Percentiles rank a stretch among this genome's conserved stretches.
These are phyloP conservation scores for Cydia amplana DNA, from an alignment of 1,140 invertebrate species.

Conservation along the genomic window DNA sequence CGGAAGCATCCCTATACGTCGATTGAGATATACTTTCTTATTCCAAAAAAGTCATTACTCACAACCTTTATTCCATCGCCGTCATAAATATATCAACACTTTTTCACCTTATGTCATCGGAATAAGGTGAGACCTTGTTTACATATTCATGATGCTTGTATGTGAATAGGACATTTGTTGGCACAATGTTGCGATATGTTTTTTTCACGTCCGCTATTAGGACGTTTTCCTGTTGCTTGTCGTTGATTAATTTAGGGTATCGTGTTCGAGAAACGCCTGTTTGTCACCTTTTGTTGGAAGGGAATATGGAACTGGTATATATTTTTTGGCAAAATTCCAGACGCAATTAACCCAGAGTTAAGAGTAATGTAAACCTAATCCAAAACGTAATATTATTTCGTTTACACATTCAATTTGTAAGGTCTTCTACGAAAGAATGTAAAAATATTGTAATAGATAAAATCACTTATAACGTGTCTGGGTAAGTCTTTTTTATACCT, in stretches of 20 bases:
- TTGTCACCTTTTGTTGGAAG: not conserved
- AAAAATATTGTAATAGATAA: too few relatives aligned
- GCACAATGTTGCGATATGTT: not conserved
- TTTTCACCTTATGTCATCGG: not conserved
- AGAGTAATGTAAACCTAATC: too few relatives aligned
- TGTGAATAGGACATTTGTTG: not conserved
- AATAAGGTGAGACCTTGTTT: not conserved
- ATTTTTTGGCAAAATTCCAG: too few relatives aligned
- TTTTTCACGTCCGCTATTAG: constrained; percentile 7
- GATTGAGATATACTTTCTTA: not conserved
- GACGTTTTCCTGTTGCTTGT: constrained; percentile 2
- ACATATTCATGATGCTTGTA: not conserved
- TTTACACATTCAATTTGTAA: too few relatives aligned
- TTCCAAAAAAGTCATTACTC: not conserved
- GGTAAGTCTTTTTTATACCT: too few relatives aligned
- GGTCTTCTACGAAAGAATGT: too few relatives aligned
- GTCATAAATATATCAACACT: not conserved
- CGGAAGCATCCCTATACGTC: not conserved
- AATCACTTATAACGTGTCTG: too few relatives aligned
- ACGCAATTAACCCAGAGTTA: too few relatives aligned
- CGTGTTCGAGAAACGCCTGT: not conserved
- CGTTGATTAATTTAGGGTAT: constrained; percentile 13
- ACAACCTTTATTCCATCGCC: not conserved
- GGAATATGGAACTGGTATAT: not conserved
- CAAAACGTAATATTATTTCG: not conserved